Evolutionary conservation across 2,888 invertebrate species (phyloP), one percentile per base, ranked within the genome.

Genomic region (Prosapia bicincta): DNA sequence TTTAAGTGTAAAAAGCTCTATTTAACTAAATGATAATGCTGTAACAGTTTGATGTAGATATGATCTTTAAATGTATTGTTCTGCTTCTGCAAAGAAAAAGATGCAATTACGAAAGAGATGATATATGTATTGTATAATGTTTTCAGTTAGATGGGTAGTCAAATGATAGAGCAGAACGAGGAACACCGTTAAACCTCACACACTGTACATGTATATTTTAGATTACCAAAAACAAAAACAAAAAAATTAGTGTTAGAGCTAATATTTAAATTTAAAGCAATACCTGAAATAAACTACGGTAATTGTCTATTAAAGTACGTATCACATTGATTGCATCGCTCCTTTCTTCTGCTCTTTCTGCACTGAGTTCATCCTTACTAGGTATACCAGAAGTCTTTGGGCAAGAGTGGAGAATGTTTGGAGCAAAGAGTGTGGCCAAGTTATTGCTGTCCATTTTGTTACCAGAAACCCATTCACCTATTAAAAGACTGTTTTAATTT

Each of bases 401-500:
- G 81, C 89, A 89, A 5, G 92, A 89, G 83, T 96, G 95, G 74
- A 98, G 88, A 82, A 98, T 93, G 83, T 97, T 98, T 0, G 98
- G 98, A 1, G 97, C 97, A 85, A 98, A 96, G 54, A 98, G 82
- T 0, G 96, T 97, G 0, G 98, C 97, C 78, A 98, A 86, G 85
- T 97, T 98, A 72, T 91, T 92, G 67, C 94, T 91, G 85, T 97
- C 95, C 98, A 98, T 98, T 87, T 94, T 96, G 86, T 97, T 97
- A 0, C 97, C 97, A 15, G 90, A 85, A 69, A 91, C 79, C 82
- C 85, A 84, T 80, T 90, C 88, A 24, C 88, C 92, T 88, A 69
- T n/a, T n/a, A n/a, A n/a, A n/a, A n/a, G n/a, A n/a, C n/a, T n/a
- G n/a, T n/a, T n/a, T n/a, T n/a, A n/a, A n/a, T n/a, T n/a, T n/a